Base-by-base conservation (phyloP, 2,888 invertebrate genomes). In the Brachyopa scutellaris region DNA sequence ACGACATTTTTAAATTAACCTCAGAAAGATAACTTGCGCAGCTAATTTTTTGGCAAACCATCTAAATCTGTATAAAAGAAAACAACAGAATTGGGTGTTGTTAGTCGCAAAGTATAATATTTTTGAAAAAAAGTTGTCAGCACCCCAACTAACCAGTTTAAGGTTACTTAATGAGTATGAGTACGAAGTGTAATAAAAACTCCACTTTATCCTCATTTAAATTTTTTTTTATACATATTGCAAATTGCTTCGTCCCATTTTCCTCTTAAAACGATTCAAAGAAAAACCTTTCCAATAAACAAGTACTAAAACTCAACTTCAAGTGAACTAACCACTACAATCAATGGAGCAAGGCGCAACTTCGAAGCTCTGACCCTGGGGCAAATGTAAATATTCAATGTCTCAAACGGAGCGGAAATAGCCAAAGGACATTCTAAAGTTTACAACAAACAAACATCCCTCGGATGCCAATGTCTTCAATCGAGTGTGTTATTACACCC, bases 391-490 rank as follows among this genome's bases (percentile, higher is more conserved):
- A 57, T 38, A 70, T 74, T 59, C 55, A 64, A 45, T 40, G 13
- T 26, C 51, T 47, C 53, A 69, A 80, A 59, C 62, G 38, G 57
- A 69, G 29, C 51, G 59, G 49, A 74, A 59, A 45, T 29, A 61
- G 67, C 53, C 42, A 64, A 69, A 64, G 51, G 72, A 69, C 57
- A 76, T 76, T 64, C 55, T 33, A 21, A 61, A 69, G 57, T 74
- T 62, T 38, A 61, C 13, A 64, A 59, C 57, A 47, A 69, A 55
- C 57, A 55, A 74, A 74, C 42, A 29, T 40, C 59, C 49, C 36
- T 47, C 33, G 57, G 45, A 57, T 49, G 57, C 66, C 57, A 74
- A 66, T 49, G 57, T 40, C 55, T 57, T 49, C 66, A 66, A 59
- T 57, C 40, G 64, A 57, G 64, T 49, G 57, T 74, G 72, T 45